Evolutionary conservation across 2,797 vertebrate species (phyloP), one percentile per base, ranked within the genome.

Genomic region (Phaenicophaeus curvirostris): DNA sequence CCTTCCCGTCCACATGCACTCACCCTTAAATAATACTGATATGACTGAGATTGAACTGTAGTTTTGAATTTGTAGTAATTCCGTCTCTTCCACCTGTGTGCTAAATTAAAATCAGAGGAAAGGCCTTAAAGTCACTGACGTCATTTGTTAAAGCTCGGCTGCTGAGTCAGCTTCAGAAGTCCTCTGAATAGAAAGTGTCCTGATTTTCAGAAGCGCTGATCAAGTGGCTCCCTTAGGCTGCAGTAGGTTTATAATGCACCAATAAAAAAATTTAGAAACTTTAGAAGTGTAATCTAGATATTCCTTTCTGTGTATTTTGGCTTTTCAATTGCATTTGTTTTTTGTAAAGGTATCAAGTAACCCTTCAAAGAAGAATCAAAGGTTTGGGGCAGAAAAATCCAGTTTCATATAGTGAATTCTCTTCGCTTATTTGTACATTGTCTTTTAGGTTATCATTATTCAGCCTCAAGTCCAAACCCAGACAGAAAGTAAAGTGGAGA

Each of bases 401-500:
- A 23, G 9, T 66, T 91, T 80, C 41, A 15, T 48, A 5, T 13
- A 63, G 20, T 85, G 68, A 85, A 65, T 62, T 62, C 3, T 92
- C 20, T 73, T 91, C n/a, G 78, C 88, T 88, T 74, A 50, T 88
- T 86, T 93, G 21, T 92, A 75, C 42, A 6, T 85, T 95, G n/a
- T 79, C 69, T 94, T 90, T 17, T 97, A 99, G 99, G 99, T 99
- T 96, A 99, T 99, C 90, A 99, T 99, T 87, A 98, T 99, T 96
- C 99, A 99, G 96, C 99, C 99, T 33, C 99, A 99, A 98, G 98
- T 98, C 83, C 98, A 99, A 96, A 97, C 97, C 8, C 98, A 98
- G 87, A 97, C 98, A 8, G 98, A 98, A 89, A 96, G 81, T 95
- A 98, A 98, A 84, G 96, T 97, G 11, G 98, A 98, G 95, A 95